These are phyloP conservation scores for Tromatobia lineatoria DNA, from an alignment of 2,888 invertebrate genomes.

Conservation along the genomic window DNA sequence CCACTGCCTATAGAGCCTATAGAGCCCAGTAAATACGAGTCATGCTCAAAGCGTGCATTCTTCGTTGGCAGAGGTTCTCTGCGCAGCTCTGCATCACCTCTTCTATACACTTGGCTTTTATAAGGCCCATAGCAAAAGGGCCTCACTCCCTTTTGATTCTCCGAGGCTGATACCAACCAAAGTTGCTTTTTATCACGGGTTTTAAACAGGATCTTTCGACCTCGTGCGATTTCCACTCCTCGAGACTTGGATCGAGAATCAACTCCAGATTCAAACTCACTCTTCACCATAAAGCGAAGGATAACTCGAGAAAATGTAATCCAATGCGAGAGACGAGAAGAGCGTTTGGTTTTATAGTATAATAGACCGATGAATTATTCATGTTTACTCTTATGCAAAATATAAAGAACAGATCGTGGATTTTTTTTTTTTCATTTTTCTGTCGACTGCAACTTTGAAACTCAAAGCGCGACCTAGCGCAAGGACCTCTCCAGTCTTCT, in stretches of 20 bases:
- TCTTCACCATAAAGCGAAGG: conserved; percentile 14
- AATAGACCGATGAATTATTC: conserved; percentile 64
- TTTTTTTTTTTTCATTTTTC: conserved; percentile 23
- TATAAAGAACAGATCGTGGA: conserved; percentile 18
- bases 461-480: conserved; percentile 59
- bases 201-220: conserved; percentile 27
- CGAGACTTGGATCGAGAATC: conserved; percentile 4
- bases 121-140: conserved; percentile 23
- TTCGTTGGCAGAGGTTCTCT: conserved; percentile 77
- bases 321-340: conserved; percentile 11
- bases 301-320: conserved; percentile 29
- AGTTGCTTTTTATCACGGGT: conserved; percentile 51
- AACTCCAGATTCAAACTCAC: conserved; percentile 45
- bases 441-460: conserved; percentile 41
- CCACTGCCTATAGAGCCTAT: conserved; percentile 55
- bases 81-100: conserved; percentile 12
- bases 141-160: conserved; percentile 32
- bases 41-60: conserved; percentile 80
- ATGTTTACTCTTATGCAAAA: conserved; percentile 43
- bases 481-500: conserved; percentile 53
- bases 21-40: conserved; percentile 78
- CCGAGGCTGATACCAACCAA: conserved; percentile 34
- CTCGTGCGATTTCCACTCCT: neutral
- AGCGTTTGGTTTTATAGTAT: conserved; percentile 36
- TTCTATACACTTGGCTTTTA: neutral